These are phyloP conservation scores for Fregetta grallaria DNA, from an alignment of 2,113 vertebrate species.

Conservation along the genomic window DNA sequence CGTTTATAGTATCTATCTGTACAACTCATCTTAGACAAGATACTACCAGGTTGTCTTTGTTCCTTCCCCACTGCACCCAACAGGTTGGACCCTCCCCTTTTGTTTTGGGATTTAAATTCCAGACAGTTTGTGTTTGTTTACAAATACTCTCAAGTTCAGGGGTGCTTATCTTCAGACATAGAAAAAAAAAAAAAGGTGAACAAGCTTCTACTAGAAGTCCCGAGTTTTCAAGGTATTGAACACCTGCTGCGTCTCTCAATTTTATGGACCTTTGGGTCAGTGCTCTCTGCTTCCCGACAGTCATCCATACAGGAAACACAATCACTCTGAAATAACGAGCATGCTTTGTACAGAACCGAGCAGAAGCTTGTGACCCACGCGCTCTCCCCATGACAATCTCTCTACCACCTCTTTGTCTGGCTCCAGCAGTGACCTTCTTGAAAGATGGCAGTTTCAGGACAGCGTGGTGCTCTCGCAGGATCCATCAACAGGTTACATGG, in stretches of 20 bases:
- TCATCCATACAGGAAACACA: not conserved
- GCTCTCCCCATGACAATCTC: not conserved
- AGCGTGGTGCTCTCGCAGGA: not conserved
- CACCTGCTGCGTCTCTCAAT: not conserved
- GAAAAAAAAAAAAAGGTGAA: not conserved
- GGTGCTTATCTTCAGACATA: not conserved
- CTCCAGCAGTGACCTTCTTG: not conserved
- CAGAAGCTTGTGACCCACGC: not conserved
- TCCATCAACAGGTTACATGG: not conserved
- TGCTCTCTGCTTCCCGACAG: not conserved
- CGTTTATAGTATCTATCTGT: not conserved
- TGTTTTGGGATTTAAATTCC: not conserved
- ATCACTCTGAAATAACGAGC: not conserved
- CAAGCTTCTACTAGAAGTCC: not conserved
- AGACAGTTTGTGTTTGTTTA: not conserved
- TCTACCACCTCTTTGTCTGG: not conserved
- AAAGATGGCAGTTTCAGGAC: not conserved
- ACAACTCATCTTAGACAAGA: not conserved
- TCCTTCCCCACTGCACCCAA: not conserved
- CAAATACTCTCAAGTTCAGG: not conserved
- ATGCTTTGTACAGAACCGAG: not conserved
- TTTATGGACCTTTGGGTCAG: not conserved
- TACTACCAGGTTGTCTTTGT: too few relatives aligned
- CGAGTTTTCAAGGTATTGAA: not conserved
- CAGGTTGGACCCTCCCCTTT: not conserved